phyloP scores from a whole-genome alignment of 2,113 vertebrate genomes.

The Marcusenius ussheri region DNA sequence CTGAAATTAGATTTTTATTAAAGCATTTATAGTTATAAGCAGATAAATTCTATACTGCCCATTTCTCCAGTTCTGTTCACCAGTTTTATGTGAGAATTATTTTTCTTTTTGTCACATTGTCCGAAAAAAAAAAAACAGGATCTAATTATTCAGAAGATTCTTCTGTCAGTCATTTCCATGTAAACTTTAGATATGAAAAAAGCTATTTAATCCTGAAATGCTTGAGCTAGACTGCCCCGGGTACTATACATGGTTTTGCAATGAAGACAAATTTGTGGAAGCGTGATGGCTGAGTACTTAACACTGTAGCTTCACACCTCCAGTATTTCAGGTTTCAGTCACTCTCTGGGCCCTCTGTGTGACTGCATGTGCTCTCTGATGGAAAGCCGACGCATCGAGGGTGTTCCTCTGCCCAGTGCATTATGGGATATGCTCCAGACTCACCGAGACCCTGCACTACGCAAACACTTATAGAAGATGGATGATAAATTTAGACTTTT shows the following conservation, averaged over 20 bases:
- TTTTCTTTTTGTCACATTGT: not conserved
- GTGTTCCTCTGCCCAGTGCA: not conserved
- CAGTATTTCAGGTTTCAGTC: not conserved
- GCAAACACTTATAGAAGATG: not conserved
- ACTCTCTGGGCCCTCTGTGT: not conserved
- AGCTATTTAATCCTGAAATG: not conserved
- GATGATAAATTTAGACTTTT: not conserved
- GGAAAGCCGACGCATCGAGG: not conserved
- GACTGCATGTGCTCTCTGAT: not conserved
- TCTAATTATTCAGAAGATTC: not conserved
- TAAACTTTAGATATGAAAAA: not conserved
- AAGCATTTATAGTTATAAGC: not conserved
- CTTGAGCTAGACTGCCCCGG: not conserved
- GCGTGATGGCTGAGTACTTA: not conserved
- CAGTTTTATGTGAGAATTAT: not conserved
- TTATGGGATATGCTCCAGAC: not conserved
- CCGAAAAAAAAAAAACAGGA: not conserved
- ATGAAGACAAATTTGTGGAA: not conserved
- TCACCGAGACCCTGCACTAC: not conserved
- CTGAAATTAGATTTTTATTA: not conserved
- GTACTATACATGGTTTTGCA: not conserved
- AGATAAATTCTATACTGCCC: not conserved
- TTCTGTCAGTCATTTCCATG: not conserved
- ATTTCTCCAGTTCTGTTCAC: not conserved
- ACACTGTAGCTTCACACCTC: not conserved